phyloP scores from a whole-genome alignment of 2,888 invertebrate species.

The Hirudinaria manillensis region DNA sequence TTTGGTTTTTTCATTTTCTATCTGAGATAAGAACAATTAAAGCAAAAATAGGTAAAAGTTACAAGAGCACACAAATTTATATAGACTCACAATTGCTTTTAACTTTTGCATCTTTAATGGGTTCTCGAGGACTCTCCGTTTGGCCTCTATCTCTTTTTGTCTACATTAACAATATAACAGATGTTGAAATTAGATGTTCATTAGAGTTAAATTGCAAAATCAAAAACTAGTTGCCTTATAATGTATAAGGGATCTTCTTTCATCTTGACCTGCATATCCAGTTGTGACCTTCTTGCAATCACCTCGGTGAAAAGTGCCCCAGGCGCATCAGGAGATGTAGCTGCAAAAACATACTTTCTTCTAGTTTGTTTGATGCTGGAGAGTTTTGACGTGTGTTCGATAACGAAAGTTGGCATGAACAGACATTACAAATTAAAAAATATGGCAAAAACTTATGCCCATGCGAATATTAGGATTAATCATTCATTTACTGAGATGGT shows the following conservation, averaged over 20 bases:
- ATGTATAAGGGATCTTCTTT: conserved; percentile 86
- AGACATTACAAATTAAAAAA: background rate
- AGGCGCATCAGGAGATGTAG: conserved; percentile 39
- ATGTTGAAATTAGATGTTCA: background rate
- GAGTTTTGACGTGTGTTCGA: no score
- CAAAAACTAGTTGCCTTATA: conserved; percentile 59
- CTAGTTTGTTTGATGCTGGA: no score
- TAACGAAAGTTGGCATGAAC: background rate
- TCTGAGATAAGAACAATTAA: no score
- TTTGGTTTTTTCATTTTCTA: conserved; percentile 44
- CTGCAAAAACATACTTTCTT: background rate
- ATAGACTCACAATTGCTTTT: conserved; percentile 65
- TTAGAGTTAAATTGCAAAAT: background rate
- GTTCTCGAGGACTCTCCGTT: conserved; percentile 78
- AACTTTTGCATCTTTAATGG: conserved; percentile 82
- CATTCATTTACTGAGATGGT: background rate
- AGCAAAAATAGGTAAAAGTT: no score
- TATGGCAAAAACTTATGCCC: background rate
- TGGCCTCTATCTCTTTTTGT: conserved; percentile 79
- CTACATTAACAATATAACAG: conserved; percentile 38
- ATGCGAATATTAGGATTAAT: background rate
- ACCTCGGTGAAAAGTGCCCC: conserved; percentile 48
- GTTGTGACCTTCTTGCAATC: conserved; percentile 53
- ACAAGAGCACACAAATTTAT: background rate
- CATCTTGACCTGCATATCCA: conserved; percentile 79